These are phyloP conservation scores for Tenrec ecaudatus DNA, from an alignment of 2,113 vertebrate genomes.

Conservation along the genomic window DNA sequence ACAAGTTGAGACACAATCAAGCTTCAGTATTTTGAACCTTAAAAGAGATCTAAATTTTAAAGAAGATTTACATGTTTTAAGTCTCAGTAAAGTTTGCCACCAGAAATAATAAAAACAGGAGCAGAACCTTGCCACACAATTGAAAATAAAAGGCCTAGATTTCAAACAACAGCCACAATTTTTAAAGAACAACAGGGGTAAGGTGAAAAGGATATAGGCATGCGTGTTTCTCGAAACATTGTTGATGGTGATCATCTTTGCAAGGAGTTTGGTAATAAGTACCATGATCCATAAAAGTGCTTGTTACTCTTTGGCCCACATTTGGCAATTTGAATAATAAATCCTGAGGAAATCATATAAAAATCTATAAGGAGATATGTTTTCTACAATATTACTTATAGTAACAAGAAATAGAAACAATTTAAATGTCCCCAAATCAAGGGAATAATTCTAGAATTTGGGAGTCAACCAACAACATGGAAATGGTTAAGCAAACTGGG, in stretches of 20 bases:
- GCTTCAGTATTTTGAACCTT: conserved; percentile 30
- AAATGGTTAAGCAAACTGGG: conserved; percentile 46
- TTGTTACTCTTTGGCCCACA: conserved; percentile 11
- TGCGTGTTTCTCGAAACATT: background rate
- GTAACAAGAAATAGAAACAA: conserved; percentile 54
- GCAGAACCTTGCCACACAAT: background rate
- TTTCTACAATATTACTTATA: conserved; percentile 57
- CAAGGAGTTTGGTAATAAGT: background rate
- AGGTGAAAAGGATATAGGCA: background rate
- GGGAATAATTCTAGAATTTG: conserved; percentile 61
- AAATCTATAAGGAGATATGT: conserved; percentile 13
- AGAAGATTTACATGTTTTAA: background rate
- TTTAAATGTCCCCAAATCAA: conserved; percentile 54
- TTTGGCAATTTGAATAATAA: conserved; percentile 28
- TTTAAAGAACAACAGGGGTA: background rate
- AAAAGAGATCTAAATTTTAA: conserved; percentile 52
- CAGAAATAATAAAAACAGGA: no score
- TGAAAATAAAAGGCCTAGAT: background rate
- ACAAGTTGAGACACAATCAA: background rate
- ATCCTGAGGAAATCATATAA: conserved; percentile 37
- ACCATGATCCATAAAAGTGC: background rate
- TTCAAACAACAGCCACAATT: conserved; percentile 30
- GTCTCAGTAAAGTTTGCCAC: background rate
- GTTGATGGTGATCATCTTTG: background rate
- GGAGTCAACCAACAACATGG: conserved; percentile 41